phyloP scores from a whole-genome alignment of 2,888 invertebrate species.

The Eilema sororculum region DNA sequence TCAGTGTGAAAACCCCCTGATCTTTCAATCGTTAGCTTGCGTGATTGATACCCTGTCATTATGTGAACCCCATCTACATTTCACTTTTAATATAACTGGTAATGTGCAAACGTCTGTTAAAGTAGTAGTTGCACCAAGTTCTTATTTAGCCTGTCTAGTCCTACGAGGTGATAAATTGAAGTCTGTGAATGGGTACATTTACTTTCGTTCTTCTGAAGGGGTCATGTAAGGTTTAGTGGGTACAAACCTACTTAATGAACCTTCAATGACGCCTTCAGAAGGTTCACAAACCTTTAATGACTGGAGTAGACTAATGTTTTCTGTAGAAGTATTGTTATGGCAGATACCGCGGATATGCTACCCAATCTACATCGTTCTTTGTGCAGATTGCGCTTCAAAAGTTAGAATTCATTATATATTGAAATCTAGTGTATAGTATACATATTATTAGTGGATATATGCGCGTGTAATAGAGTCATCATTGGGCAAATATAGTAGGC shows the following conservation, averaged over 20 bases:
- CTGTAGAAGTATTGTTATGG: not conserved
- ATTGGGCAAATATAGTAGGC: not conserved
- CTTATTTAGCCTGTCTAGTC: not conserved
- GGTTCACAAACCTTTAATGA: not conserved
- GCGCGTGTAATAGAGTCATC: conserved; percentile 1
- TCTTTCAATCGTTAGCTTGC: not conserved
- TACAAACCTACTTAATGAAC: too few species aligned
- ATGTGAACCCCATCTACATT: not conserved
- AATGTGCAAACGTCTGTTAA: not conserved
- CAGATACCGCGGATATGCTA: not conserved
- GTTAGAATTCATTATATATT: not conserved
- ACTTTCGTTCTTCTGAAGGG: too few species aligned
- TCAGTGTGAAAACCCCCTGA: not conserved
- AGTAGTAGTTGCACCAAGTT: not conserved
- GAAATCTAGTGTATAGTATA: not conserved
- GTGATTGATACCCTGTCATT: not conserved
- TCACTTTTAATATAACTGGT: not conserved
- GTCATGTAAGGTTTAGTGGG: not conserved
- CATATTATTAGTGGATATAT: too few species aligned
- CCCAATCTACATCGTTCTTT: not conserved
- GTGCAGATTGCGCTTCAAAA: not conserved
- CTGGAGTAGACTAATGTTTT: not conserved
- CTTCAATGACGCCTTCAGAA: too few species aligned
- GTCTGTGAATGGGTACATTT: too few species aligned
- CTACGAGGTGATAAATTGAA: not conserved